Conservation (phyloP, 2,113 vertebrate genomes). For the Leiothrix lutea region DNA sequence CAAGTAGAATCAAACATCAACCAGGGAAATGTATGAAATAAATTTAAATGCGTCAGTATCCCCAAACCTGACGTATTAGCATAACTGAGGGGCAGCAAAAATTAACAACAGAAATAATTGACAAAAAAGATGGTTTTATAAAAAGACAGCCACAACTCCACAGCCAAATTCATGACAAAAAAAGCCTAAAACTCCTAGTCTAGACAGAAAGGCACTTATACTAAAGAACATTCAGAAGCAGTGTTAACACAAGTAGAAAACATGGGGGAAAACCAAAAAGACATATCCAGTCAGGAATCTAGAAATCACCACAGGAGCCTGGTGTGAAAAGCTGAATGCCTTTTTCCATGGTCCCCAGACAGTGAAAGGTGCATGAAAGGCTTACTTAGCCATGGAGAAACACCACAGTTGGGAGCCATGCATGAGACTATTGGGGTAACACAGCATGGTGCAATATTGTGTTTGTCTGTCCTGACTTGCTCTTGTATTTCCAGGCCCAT, state of each 20-base stretch:
- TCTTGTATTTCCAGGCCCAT: background rate
- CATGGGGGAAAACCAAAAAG: background rate
- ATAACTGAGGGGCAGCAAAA: background rate
- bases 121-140: background rate
- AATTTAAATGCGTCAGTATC: background rate
- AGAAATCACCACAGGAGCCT: background rate
- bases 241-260: background rate
- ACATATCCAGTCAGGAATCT: background rate
- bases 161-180: background rate
- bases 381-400: background rate
- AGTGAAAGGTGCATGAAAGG: background rate
- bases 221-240: background rate
- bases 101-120: background rate
- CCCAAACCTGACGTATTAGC: background rate
- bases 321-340: background rate
- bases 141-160: background rate
- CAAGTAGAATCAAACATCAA: background rate
- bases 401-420: background rate
- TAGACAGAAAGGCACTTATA: background rate
- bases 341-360: background rate
- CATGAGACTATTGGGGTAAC: background rate
- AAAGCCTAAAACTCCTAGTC: background rate
- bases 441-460: fast-evolving
- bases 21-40: background rate
- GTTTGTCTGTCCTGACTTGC: background rate